Evolutionary conservation across 2,888 invertebrate genomes (phyloP).

Genomic region (Noctua janthina): DNA sequence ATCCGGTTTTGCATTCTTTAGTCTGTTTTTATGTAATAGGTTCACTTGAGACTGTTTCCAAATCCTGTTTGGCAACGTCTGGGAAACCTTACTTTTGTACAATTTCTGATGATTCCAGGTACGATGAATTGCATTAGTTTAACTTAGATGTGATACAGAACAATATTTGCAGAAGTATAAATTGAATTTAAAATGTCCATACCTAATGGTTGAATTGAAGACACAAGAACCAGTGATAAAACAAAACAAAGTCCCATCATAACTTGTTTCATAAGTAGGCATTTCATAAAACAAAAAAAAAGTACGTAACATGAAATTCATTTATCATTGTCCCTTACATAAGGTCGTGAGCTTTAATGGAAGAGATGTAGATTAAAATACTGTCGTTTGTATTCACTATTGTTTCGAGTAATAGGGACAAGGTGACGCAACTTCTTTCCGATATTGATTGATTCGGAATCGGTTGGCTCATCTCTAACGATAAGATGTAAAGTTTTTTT

Average conservation of each 20-base stretch:
- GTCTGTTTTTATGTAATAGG: background rate
- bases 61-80: background rate
- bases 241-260: slow-evolving; percentile 15
- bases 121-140: too few species aligned
- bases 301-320: slow-evolving; percentile 40
- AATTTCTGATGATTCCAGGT: background rate
- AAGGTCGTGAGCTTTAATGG: slow-evolving; percentile 65
- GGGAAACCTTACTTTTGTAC: background rate
- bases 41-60: background rate
- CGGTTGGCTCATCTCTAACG: slow-evolving; percentile 32
- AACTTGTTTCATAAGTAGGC: slow-evolving; percentile 10
- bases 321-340: slow-evolving; percentile 61
- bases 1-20: slow-evolving; percentile 1
- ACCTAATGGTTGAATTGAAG: background rate
- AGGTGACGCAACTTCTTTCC: slow-evolving; percentile 55
- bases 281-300: slow-evolving; percentile 23
- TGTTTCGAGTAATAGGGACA: slow-evolving; percentile 78
- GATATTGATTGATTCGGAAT: slow-evolving; percentile 55
- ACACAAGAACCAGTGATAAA: background rate
- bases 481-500: background rate
- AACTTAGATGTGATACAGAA: too few species aligned
- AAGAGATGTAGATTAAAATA: slow-evolving; percentile 78
- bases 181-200: background rate
- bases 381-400: slow-evolving; percentile 80
- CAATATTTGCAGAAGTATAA: background rate